A percentile compares a stretch with the other conserved stretches of the same genome.
These are phyloP conservation scores for Lomographa bimaculata DNA, from an alignment of 2,888 invertebrate genomes.

Conservation along the genomic window DNA sequence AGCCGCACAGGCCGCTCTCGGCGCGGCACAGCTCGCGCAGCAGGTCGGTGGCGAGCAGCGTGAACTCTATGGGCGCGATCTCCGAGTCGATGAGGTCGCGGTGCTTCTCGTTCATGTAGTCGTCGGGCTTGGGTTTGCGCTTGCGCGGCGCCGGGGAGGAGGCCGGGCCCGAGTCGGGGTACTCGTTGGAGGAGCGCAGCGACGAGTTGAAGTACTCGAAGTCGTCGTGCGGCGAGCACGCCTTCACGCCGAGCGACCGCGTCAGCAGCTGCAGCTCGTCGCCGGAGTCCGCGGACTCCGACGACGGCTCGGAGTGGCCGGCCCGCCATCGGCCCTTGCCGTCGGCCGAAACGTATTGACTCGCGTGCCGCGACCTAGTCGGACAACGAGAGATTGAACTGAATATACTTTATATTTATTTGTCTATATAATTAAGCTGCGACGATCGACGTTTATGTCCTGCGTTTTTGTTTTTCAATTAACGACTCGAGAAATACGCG, in stretches of 20 bases:
- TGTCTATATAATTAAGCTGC: too few species aligned
- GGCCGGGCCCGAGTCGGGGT: conserved; percentile 61
- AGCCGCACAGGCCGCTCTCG: conserved; percentile 75
- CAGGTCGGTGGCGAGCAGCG: conserved; percentile 81
- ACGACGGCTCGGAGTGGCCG: conserved; percentile 56
- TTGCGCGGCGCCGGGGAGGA: conserved; percentile 59
- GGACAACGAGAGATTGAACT: too few species aligned
- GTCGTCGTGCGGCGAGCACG: conserved; percentile 83
- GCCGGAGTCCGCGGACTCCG: conserved; percentile 74
- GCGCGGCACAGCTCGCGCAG: conserved; percentile 80
- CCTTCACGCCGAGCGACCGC: conserved; percentile 80
- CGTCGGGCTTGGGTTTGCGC: conserved; percentile 74
- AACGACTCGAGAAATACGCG: too few species aligned
- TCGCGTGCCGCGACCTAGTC: conserved; percentile 51
- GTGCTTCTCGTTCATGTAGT: conserved; percentile 80
- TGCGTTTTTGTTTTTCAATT: too few species aligned
- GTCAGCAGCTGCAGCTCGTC: conserved; percentile 76
- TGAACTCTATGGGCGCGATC: conserved; percentile 82
- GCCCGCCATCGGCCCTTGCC: conserved; percentile 41
- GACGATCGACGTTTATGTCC: too few species aligned
- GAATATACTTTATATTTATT: too few species aligned
- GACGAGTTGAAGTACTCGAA: conserved; percentile 85
- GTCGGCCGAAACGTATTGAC: conserved; percentile 47
- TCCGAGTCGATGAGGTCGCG: conserved; percentile 76
- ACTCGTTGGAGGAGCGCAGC: conserved; percentile 57